Base-by-base conservation (phyloP, 2,888 invertebrate species). In the Leptopilina syphax region DNA sequence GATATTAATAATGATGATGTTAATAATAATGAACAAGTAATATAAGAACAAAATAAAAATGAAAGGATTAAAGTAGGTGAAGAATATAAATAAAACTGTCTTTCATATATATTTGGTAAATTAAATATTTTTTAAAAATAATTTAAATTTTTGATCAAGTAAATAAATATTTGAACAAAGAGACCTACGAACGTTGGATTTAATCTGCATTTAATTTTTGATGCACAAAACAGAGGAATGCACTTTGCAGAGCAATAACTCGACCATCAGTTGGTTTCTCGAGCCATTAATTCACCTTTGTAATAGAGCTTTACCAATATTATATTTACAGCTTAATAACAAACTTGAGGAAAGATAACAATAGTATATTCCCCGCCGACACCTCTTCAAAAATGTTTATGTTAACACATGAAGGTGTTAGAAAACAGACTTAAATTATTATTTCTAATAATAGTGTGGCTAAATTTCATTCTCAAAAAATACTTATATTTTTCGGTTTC, bases 251-350 rank as follows among this genome's bases (percentile, higher is more conserved):
- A 50, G 68, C 68, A 44, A 70, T 70, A 70, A 50, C 24, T 70
- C 50, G 68, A 50, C 68, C 68, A 70, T 50, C 50, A 70, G 68
- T 70, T 70, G 68, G 68, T 54, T 50, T 50, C 50, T 70, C 50
- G 47, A 24, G 12, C 50, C 68, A 70, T 70, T 70, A 70, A 70
- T 70, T 50, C 50, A 70, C 47, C 50, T 47, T 70, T 70, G 68
- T 47, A 50, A 70, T 50, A 13, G 50, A 47, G 68, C 50, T 44
- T 44, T 47, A 27, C 50, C 50, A 70, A 70, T 70, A 70, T 54
- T 24, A 18, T 54, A 50, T 44, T 44, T 47, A 50, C 50, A 50
- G 18, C 24, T 44, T 50, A 18, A 70, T 70, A 50, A 70, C 50
- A 24, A 50, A 24, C 50, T 50, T 50, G 68, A 27, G 50, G 50